Evolutionary conservation across 2,113 vertebrate species (phyloP).

Genomic region (Cynoglossus semilaevis): DNA sequence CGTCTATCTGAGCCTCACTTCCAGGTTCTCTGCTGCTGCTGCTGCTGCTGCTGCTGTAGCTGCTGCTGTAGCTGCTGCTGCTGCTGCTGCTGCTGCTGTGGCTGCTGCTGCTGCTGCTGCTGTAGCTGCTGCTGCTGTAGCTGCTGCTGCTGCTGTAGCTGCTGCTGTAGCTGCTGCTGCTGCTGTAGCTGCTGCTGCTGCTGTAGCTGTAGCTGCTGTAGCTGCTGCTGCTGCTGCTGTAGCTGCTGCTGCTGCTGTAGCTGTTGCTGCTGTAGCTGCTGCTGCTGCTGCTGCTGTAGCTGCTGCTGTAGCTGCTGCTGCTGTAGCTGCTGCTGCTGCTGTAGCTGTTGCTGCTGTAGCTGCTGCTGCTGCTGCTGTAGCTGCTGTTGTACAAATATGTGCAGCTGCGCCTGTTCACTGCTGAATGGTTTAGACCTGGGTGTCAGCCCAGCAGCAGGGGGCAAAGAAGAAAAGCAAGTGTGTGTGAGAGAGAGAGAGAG

Average conservation of each 20-base stretch:
- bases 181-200: background rate
- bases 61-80: background rate
- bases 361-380: background rate
- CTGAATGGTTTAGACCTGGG: background rate
- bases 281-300: background rate
- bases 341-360: no score
- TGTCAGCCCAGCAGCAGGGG: conserved; percentile 6
- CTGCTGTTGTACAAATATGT: background rate
- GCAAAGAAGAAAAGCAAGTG: conserved; percentile 11
- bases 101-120: background rate
- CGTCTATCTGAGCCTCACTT: no score
- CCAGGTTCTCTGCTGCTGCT: no score
- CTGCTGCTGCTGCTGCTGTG: background rate
- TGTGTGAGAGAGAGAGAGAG: background rate
- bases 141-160: background rate
- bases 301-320: background rate
- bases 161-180: background rate
- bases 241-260: background rate
- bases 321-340: background rate
- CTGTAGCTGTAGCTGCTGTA: no score
- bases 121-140: no score
- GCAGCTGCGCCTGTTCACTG: background rate
- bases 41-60: background rate
- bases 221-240: background rate
- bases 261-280: background rate